phyloP scores from a whole-genome alignment of 30 jellyfish, hydroid and myxozoan genomes.

The Nemopilema nomurai region DNA sequence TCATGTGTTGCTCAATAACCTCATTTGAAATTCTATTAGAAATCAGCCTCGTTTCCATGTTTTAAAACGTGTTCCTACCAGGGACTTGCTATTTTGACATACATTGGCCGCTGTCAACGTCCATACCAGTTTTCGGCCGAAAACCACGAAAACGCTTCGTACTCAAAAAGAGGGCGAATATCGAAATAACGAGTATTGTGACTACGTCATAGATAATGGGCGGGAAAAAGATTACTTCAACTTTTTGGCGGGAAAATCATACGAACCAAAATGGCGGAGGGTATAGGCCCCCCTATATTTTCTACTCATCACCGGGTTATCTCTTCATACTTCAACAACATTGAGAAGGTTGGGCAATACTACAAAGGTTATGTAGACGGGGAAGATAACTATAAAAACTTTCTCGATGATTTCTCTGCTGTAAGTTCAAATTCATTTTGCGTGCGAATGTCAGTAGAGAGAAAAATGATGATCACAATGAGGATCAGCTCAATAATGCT shows the following conservation, averaged over 20 bases:
- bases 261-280: constrained; percentile 14
- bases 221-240: constrained; percentile 3
- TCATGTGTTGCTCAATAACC: no score
- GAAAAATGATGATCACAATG: background rate
- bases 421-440: background rate
- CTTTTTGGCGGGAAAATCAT: constrained; percentile 15
- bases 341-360: constrained; percentile 16
- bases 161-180: constrained; percentile 2
- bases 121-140: constrained; percentile 1
- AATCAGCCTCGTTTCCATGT: no score
- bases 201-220: background rate
- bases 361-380: constrained; percentile 13
- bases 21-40: no score
- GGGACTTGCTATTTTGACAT: background rate
- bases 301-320: constrained; percentile 5
- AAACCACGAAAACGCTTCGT: background rate
- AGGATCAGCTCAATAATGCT: constrained; percentile 2
- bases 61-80: no score
- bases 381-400: constrained; percentile 8
- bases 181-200: constrained; percentile 1
- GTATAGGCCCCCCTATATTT: constrained; percentile 1
- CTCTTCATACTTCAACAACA: constrained; percentile 6
- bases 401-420: background rate
- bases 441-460: constrained; percentile 2
- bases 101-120: background rate